Evolutionary conservation across 2,888 invertebrate species (phyloP).

Genomic region (Yponomeuta evonymella): DNA sequence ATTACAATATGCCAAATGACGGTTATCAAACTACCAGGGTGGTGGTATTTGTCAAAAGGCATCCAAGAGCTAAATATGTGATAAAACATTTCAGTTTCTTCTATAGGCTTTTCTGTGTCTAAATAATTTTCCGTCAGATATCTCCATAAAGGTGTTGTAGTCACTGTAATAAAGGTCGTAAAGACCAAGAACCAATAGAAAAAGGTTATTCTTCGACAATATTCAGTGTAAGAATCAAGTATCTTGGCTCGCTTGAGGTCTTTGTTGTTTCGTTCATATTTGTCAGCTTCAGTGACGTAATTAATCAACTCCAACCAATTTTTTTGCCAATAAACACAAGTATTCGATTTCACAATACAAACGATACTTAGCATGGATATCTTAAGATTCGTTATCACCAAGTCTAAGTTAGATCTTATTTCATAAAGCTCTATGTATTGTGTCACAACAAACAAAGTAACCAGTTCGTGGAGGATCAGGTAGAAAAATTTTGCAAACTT

Average conservation of each 20-base stretch:
- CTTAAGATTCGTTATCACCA: slow-evolving; percentile 53
- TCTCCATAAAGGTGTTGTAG: slow-evolving; percentile 40
- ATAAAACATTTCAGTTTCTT: slow-evolving; percentile 51
- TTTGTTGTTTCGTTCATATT: slow-evolving; percentile 42
- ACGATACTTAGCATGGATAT: slow-evolving; percentile 59
- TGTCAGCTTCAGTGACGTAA: slow-evolving; percentile 52
- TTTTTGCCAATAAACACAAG: slow-evolving; percentile 50
- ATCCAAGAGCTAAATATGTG: slow-evolving; percentile 64
- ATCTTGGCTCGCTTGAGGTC: slow-evolving; percentile 36
- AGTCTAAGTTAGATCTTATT: slow-evolving; percentile 48
- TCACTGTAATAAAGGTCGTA: slow-evolving; percentile 45
- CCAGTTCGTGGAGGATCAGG: slow-evolving; percentile 42
- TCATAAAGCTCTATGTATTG: slow-evolving; percentile 55
- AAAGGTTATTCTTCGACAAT: slow-evolving; percentile 48
- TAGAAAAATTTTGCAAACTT: slow-evolving; percentile 30
- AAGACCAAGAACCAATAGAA: slow-evolving; percentile 52
- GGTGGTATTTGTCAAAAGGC: slow-evolving; percentile 53
- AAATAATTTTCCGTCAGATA: slow-evolving; percentile 27
- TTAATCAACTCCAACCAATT: slow-evolving; percentile 48
- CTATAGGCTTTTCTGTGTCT: background rate
- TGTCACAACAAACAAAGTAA: slow-evolving; percentile 46
- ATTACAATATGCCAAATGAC: slow-evolving; percentile 43
- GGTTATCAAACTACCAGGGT: slow-evolving; percentile 54
- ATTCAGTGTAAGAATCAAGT: slow-evolving; percentile 47
- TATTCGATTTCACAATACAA: slow-evolving; percentile 49